Evolutionary conservation across 2,888 invertebrate species (phyloP), one percentile per base, ranked within the genome.

Genomic region (Dicycla oo): DNA sequence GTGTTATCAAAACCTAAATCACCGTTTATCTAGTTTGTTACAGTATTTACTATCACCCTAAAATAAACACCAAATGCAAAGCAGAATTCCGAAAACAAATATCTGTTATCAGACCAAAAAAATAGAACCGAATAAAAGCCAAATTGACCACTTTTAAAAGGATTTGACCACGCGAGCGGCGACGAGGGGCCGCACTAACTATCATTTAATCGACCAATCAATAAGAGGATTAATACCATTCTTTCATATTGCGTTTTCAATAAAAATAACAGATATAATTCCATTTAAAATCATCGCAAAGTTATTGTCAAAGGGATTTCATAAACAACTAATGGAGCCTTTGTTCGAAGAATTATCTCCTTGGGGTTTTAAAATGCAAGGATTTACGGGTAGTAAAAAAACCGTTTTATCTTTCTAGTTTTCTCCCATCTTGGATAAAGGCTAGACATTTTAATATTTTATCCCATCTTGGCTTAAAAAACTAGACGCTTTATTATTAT

Each of bases 201-300:
- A 54, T 47, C 30, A 34, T 65, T 64, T 80, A 82, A 80, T 75
- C 81, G 68, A 51, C 57, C 68, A 75, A 83, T 86, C 84, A 82
- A 82, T 83, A 81, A 77, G 64, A 57, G 85, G 86, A 86, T 89
- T 87, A 86, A 79, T 75, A 26, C 74, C n/a, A 66, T 34, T 65
- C 81, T 79, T 81, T 78, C 72, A 85, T 86, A 81, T 83, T 82
- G 85, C 85, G 73, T 76, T 87, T 83, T 84, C 81, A 86, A 86
- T 80, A 85, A 85, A 88, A 88, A 87, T 81, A 57, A 67, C 61
- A 72, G 71, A 78, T 86, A 83, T 82, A 83, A 84, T 88, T 83
- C 76, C 75, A 85, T 82, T 81, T 73, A 79, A 77, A 83, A 76
- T 77, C 43, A 62, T 78, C 40, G 54, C 58, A 43, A 73, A 69